phyloP scores from a whole-genome alignment of 1,140 invertebrate genomes.

The Propsilocerus akamusi region DNA sequence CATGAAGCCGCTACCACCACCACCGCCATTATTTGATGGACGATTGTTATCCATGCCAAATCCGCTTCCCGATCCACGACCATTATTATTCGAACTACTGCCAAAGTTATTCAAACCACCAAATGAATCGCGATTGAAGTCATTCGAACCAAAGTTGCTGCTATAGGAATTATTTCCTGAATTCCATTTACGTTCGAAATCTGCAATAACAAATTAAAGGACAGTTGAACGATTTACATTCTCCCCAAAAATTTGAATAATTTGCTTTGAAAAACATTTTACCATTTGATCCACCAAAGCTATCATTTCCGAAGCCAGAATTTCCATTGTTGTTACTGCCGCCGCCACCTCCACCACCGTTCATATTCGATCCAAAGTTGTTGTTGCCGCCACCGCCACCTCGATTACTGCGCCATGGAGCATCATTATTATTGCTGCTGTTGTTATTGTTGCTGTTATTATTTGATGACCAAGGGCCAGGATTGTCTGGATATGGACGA shows the following conservation, averaged over 20 bases:
- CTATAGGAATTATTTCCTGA: too few species aligned
- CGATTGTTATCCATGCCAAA: neutral
- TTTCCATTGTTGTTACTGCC: conserved; percentile 14
- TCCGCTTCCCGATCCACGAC: neutral
- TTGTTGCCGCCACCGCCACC: conserved; percentile 17
- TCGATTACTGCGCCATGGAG: conserved; percentile 14
- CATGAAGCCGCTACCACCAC: neutral
- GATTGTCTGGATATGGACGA: conserved; percentile 5
- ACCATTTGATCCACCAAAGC: too few species aligned
- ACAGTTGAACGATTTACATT: too few species aligned
- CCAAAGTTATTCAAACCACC: too few species aligned
- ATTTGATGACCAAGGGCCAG: neutral
- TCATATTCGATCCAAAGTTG: conserved; percentile 12
- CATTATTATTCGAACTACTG: too few species aligned
- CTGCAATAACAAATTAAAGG: too few species aligned
- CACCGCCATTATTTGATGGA: neutral
- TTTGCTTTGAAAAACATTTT: too few species aligned
- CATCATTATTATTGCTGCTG: conserved; percentile 8
- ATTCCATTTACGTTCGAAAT: neutral
- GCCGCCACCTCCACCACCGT: neutral
- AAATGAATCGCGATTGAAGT: conserved; percentile 11
- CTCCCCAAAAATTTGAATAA: too few species aligned
- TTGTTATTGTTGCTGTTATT: too few species aligned
- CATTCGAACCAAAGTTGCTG: conserved; percentile 11
- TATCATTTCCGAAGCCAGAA: conserved; percentile 11